Percentiles rank a stretch among this genome's conserved stretches.
Evolutionary conservation across 2,113 vertebrate species (phyloP).

Genomic region (Donacobius atricapilla): DNA sequence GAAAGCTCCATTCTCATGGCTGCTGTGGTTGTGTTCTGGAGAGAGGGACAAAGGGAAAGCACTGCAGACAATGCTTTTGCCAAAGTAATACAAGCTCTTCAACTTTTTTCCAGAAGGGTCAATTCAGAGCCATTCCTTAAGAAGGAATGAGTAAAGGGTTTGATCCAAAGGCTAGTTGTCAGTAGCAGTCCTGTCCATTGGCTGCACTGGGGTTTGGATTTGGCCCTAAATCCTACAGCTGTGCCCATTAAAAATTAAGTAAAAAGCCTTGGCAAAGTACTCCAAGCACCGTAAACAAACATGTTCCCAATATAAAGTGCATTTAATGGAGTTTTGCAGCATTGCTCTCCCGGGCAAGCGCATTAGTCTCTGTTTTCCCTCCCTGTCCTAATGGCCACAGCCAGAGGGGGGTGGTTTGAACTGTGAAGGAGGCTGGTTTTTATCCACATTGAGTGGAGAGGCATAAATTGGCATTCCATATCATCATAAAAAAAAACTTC

Average conservation of each 20-base stretch:
- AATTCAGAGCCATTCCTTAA: background rate
- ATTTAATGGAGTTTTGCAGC: conserved; percentile 55
- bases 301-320: conserved; percentile 31
- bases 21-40: background rate
- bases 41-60: background rate
- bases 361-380: conserved; percentile 67
- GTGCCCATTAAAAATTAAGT: conserved; percentile 25
- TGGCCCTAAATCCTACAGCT: background rate
- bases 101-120: background rate
- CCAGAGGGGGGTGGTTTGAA: conserved; percentile 56
- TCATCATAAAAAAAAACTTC: conserved; percentile 81
- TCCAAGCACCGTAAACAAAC: conserved; percentile 34
- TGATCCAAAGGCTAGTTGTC: background rate
- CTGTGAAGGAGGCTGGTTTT: conserved; percentile 71
- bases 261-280: conserved; percentile 33
- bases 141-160: background rate
- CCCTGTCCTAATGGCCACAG: conserved; percentile 74
- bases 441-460: conserved; percentile 64
- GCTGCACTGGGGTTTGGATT: background rate
- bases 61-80: background rate
- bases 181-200: background rate
- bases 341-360: conserved; percentile 65
- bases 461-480: conserved; percentile 82
- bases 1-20: background rate
- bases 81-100: background rate